Evolutionary conservation across 2,888 invertebrate genomes (phyloP).

Genomic region (Axea sp.): DNA sequence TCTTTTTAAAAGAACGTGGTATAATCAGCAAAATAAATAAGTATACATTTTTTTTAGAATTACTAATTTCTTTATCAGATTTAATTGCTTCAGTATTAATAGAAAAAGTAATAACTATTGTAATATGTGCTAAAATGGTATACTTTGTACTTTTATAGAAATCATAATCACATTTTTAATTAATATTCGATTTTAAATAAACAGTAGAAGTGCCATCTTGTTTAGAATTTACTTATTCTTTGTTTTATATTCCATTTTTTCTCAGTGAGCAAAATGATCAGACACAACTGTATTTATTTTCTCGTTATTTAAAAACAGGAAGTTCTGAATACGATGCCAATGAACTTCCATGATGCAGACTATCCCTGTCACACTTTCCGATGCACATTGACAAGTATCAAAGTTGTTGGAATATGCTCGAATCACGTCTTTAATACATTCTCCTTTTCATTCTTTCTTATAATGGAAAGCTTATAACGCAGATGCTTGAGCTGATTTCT

Average conservation of each 20-base stretch:
- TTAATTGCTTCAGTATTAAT: too few species aligned
- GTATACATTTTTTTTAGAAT: too few species aligned
- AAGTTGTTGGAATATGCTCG: constrained; percentile 8
- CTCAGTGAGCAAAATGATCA: too few species aligned
- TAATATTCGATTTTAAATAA: too few species aligned
- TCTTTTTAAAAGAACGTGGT: too few species aligned
- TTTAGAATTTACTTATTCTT: too few species aligned
- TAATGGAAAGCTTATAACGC: constrained; percentile 2
- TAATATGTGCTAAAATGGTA: neutral
- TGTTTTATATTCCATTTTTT: too few species aligned
- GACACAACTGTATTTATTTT: too few species aligned
- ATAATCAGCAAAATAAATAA: too few species aligned
- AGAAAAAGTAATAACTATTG: neutral
- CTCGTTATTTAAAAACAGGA: neutral
- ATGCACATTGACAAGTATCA: constrained; percentile 13
- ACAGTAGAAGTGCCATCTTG: too few species aligned
- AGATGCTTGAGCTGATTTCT: neutral
- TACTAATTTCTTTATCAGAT: neutral
- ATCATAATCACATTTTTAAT: too few species aligned
- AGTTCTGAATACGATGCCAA: constrained; percentile 4
- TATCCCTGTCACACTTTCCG: constrained; percentile 11
- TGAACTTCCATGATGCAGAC: constrained; percentile 1
- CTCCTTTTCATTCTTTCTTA: constrained; percentile 3
- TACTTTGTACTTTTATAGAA: neutral
- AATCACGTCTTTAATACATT: constrained; percentile 15